Percentiles rank a stretch among this genome's conserved stretches.
phyloP scores from a whole-genome alignment of 2,113 vertebrate species.

The Urocitellus parryii region DNA sequence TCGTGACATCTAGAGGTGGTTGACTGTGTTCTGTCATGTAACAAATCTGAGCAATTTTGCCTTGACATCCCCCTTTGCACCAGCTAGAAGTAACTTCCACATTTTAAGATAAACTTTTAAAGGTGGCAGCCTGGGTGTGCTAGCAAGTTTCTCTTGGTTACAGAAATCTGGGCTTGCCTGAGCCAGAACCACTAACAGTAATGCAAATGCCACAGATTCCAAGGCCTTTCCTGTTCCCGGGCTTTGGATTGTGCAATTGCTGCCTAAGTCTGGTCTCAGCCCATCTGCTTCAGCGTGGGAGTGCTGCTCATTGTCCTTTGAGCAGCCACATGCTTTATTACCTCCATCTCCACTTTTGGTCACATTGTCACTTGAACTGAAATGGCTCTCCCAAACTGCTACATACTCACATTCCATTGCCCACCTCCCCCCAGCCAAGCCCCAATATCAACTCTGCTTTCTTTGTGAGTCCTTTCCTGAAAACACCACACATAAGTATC shows the following conservation, averaged over 20 bases:
- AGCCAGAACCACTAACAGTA: neutral
- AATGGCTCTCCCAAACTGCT: neutral
- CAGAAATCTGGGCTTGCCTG: slow-evolving; percentile 56
- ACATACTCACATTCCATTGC: neutral
- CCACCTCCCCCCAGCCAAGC: neutral
- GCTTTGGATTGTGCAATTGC: neutral
- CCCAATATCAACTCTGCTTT: neutral
- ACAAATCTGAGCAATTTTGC: neutral
- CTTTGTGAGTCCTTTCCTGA: neutral
- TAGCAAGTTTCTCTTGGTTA: slow-evolving; percentile 29
- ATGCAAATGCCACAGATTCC: slow-evolving; percentile 65
- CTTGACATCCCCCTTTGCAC: neutral
- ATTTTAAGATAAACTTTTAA: slow-evolving; percentile 68
- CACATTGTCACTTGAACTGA: neutral
- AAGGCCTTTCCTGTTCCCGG: neutral
- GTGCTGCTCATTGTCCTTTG: neutral
- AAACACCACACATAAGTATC: neutral
- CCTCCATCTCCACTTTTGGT: neutral
- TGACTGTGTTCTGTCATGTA: neutral
- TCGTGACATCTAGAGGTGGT: neutral
- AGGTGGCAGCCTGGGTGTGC: slow-evolving; percentile 31
- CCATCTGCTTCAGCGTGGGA: neutral
- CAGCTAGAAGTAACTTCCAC: slow-evolving; percentile 9
- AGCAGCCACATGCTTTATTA: neutral
- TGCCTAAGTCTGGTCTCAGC: neutral